Percentiles rank a stretch among this genome's conserved stretches.
Conservation (phyloP, 2,797 vertebrate species). For the Pantherophis alleghaniensis region DNA sequence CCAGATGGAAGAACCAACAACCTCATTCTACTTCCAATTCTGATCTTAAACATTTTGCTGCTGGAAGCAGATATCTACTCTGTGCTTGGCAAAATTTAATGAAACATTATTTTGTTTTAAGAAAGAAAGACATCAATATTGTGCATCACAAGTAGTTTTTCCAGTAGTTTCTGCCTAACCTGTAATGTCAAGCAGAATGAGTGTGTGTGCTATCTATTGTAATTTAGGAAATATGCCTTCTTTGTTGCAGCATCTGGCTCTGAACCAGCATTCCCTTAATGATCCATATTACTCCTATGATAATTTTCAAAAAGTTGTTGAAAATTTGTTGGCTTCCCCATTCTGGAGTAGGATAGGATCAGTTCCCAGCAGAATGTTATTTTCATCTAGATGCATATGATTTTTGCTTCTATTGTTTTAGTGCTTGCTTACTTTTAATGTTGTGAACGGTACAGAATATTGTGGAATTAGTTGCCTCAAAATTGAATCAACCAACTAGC, state of each 20-base stretch:
- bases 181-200: neutral
- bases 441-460: neutral
- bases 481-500: neutral
- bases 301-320: neutral
- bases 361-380: neutral
- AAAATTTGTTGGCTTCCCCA: neutral
- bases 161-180: neutral
- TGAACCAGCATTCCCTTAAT: neutral
- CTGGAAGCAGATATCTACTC: neutral
- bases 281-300: neutral
- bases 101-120: neutral
- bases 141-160: neutral
- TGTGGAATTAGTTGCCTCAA: neutral
- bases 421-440: neutral
- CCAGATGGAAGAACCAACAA: neutral
- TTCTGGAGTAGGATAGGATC: neutral
- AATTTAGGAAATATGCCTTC: neutral
- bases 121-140: neutral
- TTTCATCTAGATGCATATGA: neutral
- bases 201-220: neutral
- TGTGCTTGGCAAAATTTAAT: neutral
- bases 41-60: neutral
- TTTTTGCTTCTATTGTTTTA: neutral
- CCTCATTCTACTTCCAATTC: neutral
- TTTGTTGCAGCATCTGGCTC: neutral